Evolutionary conservation across 2,888 invertebrate genomes (phyloP).

Genomic region (Syrphus vitripennis): DNA sequence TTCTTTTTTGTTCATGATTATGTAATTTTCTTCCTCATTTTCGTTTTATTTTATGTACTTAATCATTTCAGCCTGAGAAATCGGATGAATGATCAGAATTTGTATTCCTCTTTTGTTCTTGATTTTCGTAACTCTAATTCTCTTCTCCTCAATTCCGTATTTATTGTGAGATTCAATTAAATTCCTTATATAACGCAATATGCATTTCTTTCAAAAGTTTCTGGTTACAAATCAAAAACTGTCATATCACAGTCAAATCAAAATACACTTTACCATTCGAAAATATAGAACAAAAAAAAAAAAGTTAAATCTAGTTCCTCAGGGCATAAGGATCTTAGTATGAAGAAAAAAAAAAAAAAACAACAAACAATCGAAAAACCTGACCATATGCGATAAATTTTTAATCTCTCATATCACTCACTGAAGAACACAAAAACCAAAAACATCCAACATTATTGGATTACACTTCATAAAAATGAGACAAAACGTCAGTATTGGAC

Average conservation of each 20-base stretch:
- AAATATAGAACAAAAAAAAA: not conserved
- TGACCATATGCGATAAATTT: conserved; percentile 70
- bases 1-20: too few species aligned
- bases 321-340: conserved; percentile 48
- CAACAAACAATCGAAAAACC: conserved; percentile 36
- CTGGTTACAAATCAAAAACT: conserved; percentile 64
- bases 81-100: too few species aligned
- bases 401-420: conserved; percentile 37
- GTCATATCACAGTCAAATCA: conserved; percentile 69
- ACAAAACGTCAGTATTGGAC: too few species aligned
- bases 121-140: too few species aligned
- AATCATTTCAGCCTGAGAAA: too few species aligned
- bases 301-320: conserved; percentile 44
- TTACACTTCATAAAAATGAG: conserved; percentile 48
- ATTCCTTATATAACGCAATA: conserved; percentile 1
- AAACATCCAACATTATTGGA: conserved; percentile 62
- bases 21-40: too few species aligned
- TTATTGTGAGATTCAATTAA: not conserved
- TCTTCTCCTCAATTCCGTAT: too few species aligned
- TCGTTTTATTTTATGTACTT: too few species aligned
- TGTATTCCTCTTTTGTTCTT: too few species aligned
- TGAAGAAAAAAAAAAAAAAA: conserved; percentile 28
- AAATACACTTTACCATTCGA: not conserved
- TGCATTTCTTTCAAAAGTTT: conserved; percentile 35
- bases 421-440: not conserved